These are phyloP conservation scores for Hypolimnas misippus DNA, from an alignment of 2,888 invertebrate species.

Conservation along the genomic window DNA sequence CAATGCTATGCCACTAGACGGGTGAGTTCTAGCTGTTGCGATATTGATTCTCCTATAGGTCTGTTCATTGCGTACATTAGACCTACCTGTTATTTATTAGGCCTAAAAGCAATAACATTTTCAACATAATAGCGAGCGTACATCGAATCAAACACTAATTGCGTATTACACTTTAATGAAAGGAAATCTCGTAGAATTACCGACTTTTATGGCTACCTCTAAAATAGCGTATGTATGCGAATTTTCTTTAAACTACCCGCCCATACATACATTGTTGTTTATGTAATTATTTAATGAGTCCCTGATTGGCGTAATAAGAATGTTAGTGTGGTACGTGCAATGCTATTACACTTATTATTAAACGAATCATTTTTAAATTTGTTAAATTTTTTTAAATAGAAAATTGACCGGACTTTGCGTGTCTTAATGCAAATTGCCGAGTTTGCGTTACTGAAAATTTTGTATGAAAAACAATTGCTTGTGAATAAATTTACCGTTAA, in stretches of 20 bases:
- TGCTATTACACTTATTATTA: not conserved
- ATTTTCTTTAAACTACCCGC: conserved; percentile 49
- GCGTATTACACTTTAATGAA: conserved; percentile 48
- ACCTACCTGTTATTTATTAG: conserved; percentile 8
- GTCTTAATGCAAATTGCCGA: no score
- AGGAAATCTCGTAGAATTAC: conserved; percentile 46
- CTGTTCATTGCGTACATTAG: conserved; percentile 4
- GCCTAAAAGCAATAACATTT: conserved; percentile 24
- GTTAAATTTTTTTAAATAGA: no score
- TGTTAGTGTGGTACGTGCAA: not conserved
- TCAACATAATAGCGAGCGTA: conserved; percentile 33
- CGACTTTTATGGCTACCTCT: conserved; percentile 52
- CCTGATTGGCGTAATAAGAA: conserved; percentile 39
- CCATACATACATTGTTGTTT: conserved; percentile 45
- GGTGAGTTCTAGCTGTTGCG: no score
- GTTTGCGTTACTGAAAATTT: no score
- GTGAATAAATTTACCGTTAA: no score
- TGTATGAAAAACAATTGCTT: no score
- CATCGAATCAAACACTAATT: conserved; percentile 45
- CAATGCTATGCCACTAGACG: no score
- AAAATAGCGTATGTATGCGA: conserved; percentile 57
- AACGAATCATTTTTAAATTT: not conserved
- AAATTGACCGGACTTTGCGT: no score
- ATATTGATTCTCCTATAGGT: not conserved
- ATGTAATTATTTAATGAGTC: conserved; percentile 41